phyloP scores from a whole-genome alignment of 2,797 vertebrate genomes.

The Brachyalestes nurse region DNA sequence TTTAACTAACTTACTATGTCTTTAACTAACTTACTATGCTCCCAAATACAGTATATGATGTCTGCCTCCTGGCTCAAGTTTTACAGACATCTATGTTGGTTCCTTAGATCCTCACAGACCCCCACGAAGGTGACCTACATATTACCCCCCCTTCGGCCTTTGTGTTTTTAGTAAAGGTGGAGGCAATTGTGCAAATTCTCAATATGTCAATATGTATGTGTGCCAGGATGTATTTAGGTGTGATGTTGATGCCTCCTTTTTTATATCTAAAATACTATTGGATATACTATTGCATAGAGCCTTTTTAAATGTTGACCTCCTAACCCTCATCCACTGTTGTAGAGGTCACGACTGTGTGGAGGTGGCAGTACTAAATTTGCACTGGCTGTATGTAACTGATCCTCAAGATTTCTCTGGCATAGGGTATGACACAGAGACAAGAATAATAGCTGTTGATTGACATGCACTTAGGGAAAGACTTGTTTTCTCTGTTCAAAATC shows the following conservation, averaged over 20 bases:
- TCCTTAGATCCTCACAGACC: conserved; percentile 36
- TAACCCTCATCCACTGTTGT: conserved; percentile 47
- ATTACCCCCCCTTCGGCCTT: conserved; percentile 14
- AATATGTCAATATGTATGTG: conserved; percentile 28
- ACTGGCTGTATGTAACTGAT: conserved; percentile 66
- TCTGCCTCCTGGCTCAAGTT: not conserved
- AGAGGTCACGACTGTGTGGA: conserved; percentile 73
- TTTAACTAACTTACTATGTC: conserved; percentile 26
- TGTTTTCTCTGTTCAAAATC: conserved; percentile 24
- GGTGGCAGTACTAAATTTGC: conserved; percentile 63
- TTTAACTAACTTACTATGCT: too few relatives aligned
- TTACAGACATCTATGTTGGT: conserved; percentile 49
- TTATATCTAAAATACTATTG: not conserved
- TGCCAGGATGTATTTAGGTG: not conserved
- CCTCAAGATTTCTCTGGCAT: conserved; percentile 62
- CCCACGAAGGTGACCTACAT: conserved; percentile 56
- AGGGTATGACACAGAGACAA: conserved; percentile 63
- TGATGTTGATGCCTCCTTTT: not conserved
- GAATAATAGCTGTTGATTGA: conserved; percentile 72
- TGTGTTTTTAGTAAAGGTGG: conserved; percentile 16
- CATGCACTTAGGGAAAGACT: conserved; percentile 54
- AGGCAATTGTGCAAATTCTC: not conserved
- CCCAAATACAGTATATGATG: conserved; percentile 56
- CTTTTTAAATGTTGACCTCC: not conserved
- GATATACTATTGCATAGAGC: not conserved